A percentile compares a stretch with the other conserved stretches of the same genome.
phyloP scores from a whole-genome alignment of 2,113 vertebrate species.

The Catharus fuscescens region DNA sequence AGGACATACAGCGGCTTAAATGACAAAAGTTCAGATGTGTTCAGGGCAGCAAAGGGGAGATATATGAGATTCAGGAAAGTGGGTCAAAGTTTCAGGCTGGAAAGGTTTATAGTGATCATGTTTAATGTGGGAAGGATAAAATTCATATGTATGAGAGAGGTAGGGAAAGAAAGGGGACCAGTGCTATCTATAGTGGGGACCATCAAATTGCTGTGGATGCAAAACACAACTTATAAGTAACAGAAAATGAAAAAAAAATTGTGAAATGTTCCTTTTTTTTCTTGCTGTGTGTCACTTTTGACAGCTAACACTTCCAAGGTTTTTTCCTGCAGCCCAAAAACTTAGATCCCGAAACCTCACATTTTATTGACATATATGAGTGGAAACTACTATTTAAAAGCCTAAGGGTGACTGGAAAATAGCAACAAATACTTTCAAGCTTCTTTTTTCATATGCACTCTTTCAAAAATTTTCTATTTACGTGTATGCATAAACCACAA shows the following conservation, averaged over 20 bases:
- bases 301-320: background rate
- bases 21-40: background rate
- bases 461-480: background rate
- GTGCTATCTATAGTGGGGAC: background rate
- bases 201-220: background rate
- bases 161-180: background rate
- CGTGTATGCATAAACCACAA: background rate
- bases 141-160: accelerated
- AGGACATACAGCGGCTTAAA: background rate
- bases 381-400: background rate
- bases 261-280: background rate
- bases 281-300: background rate
- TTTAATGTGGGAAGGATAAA: background rate
- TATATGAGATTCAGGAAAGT: background rate
- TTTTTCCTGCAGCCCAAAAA: background rate
- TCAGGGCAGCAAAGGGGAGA: background rate
- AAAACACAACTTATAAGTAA: background rate
- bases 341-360: background rate
- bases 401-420: background rate
- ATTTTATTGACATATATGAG: background rate
- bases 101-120: background rate
- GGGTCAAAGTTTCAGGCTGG: background rate
- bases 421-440: background rate
- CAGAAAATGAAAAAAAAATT: background rate
- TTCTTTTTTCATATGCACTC: background rate